Percentiles rank a stretch among this genome's conserved stretches.
These are phyloP conservation scores for Papilio gigon DNA, from an alignment of 2,888 invertebrate species.

Conservation along the genomic window DNA sequence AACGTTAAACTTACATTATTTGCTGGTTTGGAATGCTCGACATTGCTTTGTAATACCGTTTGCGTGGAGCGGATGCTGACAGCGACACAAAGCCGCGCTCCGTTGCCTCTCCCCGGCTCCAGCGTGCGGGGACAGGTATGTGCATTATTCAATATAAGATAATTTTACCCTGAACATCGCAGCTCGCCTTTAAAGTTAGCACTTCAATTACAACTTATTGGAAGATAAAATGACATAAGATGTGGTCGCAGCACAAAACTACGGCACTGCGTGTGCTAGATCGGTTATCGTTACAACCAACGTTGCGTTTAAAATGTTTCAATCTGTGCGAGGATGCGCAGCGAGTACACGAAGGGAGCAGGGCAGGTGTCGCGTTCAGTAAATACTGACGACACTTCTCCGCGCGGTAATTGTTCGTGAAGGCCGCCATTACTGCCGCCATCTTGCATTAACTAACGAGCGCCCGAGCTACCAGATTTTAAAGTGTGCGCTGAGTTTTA, in stretches of 20 bases:
- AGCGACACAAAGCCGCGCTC: slow-evolving; percentile 16
- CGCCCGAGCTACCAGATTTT: not conserved
- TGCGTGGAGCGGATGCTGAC: slow-evolving; percentile 13
- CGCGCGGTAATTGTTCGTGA: not conserved
- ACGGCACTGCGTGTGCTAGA: no score
- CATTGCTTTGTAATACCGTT: slow-evolving; percentile 5
- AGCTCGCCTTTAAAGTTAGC: not conserved
- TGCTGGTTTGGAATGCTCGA: slow-evolving; percentile 4
- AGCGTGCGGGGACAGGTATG: not conserved
- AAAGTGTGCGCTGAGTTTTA: not conserved
- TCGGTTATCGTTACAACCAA: no score
- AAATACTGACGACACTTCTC: not conserved
- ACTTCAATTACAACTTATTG: not conserved
- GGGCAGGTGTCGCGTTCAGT: slow-evolving; percentile 4
- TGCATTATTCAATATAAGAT: not conserved
- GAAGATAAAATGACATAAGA: not conserved
- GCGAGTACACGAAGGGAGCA: not conserved
- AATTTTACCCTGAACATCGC: not conserved
- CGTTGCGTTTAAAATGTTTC: no score
- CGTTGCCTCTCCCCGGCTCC: not conserved
- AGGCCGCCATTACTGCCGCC: slow-evolving; percentile 9
- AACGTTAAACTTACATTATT: not conserved
- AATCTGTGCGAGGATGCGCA: not conserved
- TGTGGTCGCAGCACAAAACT: no score
- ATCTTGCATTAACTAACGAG: not conserved